Evolutionary conservation across 2,113 vertebrate species (phyloP).

Genomic region (Bufo gargarizans): DNA sequence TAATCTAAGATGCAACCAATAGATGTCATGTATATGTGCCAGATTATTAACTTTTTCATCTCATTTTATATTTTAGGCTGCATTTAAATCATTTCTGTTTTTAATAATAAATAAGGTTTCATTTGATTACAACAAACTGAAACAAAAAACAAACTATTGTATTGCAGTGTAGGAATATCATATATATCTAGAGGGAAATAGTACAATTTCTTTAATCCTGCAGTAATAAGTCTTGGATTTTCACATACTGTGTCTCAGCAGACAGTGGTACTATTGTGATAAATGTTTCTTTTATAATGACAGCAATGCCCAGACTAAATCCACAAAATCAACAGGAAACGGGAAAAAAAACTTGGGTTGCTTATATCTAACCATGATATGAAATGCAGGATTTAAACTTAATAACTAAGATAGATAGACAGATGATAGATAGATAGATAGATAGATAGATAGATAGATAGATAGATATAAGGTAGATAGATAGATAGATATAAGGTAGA

Average conservation of each 20-base stretch:
- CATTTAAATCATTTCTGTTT: background rate
- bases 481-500: no score
- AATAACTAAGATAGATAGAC: no score
- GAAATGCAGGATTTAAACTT: no score
- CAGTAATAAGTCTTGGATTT: background rate
- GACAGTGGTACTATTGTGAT: background rate
- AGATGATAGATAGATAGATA: no score
- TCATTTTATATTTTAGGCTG: background rate
- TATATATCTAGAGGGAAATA: background rate
- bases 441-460: no score
- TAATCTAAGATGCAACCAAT: background rate
- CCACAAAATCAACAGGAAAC: no score
- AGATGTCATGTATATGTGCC: background rate
- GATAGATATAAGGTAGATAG: no score
- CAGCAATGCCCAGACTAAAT: no score
- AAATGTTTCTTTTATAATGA: no score
- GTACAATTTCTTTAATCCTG: background rate
- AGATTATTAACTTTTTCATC: background rate
- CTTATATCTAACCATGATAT: no score
- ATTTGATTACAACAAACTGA: background rate
- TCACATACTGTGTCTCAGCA: background rate
- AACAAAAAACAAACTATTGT: background rate
- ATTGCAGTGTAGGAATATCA: background rate
- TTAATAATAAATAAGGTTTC: background rate
- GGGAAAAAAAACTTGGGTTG: no score